phyloP scores from a whole-genome alignment of 2,797 vertebrate species.

The Phalanger gymnotis region DNA sequence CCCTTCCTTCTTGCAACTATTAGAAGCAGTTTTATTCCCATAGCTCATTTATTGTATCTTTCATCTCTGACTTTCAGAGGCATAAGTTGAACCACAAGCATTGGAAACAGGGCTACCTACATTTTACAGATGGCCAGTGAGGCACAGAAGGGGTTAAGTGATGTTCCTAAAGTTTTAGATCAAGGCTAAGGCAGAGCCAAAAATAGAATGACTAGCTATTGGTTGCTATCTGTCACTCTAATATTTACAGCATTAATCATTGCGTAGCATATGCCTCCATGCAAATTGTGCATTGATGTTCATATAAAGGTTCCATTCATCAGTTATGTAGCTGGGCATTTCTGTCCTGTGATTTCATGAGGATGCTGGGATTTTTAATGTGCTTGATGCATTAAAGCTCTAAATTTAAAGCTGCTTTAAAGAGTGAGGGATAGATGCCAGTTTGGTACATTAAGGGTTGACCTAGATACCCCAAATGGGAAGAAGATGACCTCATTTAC shows the following conservation, averaged over 20 bases:
- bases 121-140: slow-evolving; percentile 1
- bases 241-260: slow-evolving; percentile 56
- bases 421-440: slow-evolving; percentile 35
- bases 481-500: slow-evolving; percentile 43
- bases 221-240: slow-evolving; percentile 41
- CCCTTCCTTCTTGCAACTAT: not conserved
- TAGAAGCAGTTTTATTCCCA: slow-evolving; percentile 23
- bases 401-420: slow-evolving; percentile 56
- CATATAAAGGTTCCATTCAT: slow-evolving; percentile 69
- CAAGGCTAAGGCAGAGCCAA: not conserved
- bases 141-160: slow-evolving; percentile 6
- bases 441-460: slow-evolving; percentile 54
- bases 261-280: slow-evolving; percentile 64
- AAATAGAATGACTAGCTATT: slow-evolving; percentile 27
- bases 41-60: not conserved
- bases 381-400: slow-evolving; percentile 45
- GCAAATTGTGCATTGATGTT: slow-evolving; percentile 58
- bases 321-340: slow-evolving; percentile 51
- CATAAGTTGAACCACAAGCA: not conserved
- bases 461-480: slow-evolving; percentile 51
- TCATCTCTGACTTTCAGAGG: slow-evolving; percentile 24
- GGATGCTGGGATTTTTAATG: slow-evolving; percentile 56
- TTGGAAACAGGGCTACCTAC: not conserved
- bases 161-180: not conserved
- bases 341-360: slow-evolving; percentile 44